Conservation (phyloP, 2,888 invertebrate species). For the Poecilobothrus nobilitatus region DNA sequence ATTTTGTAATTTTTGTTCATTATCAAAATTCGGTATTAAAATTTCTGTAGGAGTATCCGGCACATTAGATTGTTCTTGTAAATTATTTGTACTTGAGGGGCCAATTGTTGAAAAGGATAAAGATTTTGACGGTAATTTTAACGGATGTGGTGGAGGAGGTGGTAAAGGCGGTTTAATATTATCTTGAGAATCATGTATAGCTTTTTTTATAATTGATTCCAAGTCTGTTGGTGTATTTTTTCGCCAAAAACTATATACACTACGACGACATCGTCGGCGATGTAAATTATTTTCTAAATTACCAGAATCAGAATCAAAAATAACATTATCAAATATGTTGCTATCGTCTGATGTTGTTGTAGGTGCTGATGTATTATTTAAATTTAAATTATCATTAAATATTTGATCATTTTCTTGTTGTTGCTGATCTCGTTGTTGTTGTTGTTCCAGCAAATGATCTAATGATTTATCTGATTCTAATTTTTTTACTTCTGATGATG, state of each 20-base stretch:
- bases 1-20: background rate
- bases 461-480: background rate
- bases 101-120: background rate
- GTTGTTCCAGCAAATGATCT: background rate
- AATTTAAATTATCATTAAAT: background rate
- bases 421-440: background rate
- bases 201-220: slow-evolving; percentile 22
- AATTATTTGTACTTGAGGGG: background rate
- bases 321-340: background rate
- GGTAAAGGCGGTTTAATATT: background rate
- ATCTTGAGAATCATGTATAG: slow-evolving; percentile 17
- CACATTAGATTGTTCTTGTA: background rate
- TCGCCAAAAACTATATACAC: slow-evolving; percentile 16
- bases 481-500: background rate
- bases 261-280: background rate
- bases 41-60: background rate
- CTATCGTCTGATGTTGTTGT: background rate
- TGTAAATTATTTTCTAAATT: background rate
- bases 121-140: background rate
- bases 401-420: background rate
- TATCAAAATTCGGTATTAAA: background rate
- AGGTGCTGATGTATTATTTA: background rate
- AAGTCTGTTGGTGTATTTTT: slow-evolving; percentile 21
- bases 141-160: background rate
- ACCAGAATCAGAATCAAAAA: background rate